These are phyloP conservation scores for Megaceryle maxima DNA, from an alignment of 2,113 vertebrate species.

Conservation along the genomic window DNA sequence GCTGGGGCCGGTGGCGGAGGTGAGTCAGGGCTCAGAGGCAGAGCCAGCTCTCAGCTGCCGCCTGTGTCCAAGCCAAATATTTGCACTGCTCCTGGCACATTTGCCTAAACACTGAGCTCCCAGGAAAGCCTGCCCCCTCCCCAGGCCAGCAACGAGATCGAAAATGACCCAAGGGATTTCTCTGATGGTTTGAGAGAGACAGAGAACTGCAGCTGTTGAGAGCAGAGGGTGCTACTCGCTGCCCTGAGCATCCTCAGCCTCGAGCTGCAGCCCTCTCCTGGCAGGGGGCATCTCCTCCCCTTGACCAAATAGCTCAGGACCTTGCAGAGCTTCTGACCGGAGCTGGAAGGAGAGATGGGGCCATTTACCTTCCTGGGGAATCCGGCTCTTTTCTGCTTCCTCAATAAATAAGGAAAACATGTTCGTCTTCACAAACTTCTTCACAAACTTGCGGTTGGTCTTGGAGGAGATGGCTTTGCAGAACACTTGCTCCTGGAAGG, in stretches of 20 bases:
- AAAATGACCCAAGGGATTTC: background rate
- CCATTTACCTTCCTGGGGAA: conserved; percentile 81
- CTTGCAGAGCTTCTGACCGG: rapidly evolving
- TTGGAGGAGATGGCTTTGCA: conserved; percentile 85
- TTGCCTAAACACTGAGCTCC: background rate
- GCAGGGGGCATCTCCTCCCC: rapidly evolving
- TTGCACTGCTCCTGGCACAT: background rate
- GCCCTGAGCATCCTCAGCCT: background rate
- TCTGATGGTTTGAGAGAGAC: background rate
- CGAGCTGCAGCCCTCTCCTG: rapidly evolving
- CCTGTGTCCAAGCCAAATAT: background rate
- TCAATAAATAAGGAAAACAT: conserved; percentile 96
- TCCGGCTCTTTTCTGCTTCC: conserved; percentile 85
- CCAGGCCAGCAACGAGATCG: background rate
- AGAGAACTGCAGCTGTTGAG: background rate
- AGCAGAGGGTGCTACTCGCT: background rate
- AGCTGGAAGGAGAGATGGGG: background rate
- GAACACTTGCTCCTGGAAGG: conserved; percentile 86
- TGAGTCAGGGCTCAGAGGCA: background rate
- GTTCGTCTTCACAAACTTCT: conserved; percentile 90
- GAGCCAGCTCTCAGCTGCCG: background rate
- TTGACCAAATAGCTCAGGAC: background rate
- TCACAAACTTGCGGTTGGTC: conserved; percentile 82
- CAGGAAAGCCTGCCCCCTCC: rapidly evolving
- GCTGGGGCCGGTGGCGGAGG: background rate